These are phyloP conservation scores for Hypercompe scribonia DNA, from an alignment of 2,888 invertebrate genomes.

Conservation along the genomic window DNA sequence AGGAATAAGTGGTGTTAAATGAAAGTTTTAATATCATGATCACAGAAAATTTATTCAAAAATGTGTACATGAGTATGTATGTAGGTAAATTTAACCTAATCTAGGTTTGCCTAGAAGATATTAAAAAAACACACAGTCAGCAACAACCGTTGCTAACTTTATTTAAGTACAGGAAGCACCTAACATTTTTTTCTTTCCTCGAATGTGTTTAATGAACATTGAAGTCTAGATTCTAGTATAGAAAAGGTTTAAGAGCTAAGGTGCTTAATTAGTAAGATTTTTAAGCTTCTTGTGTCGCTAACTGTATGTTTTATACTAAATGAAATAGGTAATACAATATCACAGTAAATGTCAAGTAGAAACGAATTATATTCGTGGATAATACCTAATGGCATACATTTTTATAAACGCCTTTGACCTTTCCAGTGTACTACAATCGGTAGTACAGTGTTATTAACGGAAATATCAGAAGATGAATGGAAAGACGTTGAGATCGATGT, in stretches of 20 bases:
- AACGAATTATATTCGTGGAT: neutral
- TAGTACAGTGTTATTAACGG: neutral
- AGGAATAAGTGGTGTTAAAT: neutral
- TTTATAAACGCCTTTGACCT: neutral
- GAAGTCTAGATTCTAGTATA: neutral
- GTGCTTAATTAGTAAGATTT: neutral
- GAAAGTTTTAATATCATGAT: constrained; percentile 26
- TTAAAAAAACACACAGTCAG: neutral
- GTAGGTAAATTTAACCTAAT: constrained; percentile 5
- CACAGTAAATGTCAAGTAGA: constrained; percentile 24
- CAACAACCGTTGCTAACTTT: neutral
- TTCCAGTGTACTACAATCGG: neutral
- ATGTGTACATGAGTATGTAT: constrained; percentile 13
- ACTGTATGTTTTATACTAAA: neutral
- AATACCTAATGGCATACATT: neutral
- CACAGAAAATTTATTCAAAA: constrained; percentile 28
- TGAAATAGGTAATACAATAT: constrained; percentile 24
- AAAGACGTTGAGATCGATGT: neutral
- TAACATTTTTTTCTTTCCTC: neutral
- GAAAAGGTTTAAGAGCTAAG: neutral
- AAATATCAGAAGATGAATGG: neutral
- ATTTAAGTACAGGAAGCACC: neutral
- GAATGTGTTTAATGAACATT: neutral
- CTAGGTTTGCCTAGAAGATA: neutral
- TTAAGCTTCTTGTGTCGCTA: neutral